Conservation (phyloP, 35 echinoderm and acorn worm species). For the Hemicentrotus pulcherrimus region DNA sequence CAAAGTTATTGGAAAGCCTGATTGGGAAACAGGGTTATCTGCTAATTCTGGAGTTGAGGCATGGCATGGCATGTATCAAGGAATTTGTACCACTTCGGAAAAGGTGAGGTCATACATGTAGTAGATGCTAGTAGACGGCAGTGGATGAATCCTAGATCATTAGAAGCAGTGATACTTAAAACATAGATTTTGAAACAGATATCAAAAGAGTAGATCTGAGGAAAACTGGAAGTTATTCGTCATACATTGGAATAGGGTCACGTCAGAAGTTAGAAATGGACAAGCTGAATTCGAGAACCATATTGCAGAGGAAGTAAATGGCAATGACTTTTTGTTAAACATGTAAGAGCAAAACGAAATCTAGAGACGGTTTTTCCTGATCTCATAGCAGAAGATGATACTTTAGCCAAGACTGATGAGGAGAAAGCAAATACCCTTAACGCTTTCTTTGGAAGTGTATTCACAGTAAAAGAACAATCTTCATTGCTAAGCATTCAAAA, state of each 20-base stretch:
- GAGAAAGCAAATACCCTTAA: conserved; percentile 38
- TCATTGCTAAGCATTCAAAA: background rate
- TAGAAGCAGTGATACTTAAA: background rate
- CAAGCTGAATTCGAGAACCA: conserved; percentile 17
- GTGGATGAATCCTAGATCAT: background rate
- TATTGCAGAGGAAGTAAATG: conserved; percentile 23
- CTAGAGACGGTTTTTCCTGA: background rate
- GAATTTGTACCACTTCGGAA: background rate
- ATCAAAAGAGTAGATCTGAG: conserved; percentile 14
- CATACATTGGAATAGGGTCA: background rate
- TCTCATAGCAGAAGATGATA: background rate
- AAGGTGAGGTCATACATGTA: too few relatives aligned
- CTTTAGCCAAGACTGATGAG: background rate
- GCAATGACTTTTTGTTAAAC: background rate
- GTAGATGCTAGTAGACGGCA: background rate
- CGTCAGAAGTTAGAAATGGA: background rate
- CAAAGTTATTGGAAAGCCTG: background rate
- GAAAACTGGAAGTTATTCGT: background rate
- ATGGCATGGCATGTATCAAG: background rate
- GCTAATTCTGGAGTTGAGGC: background rate
- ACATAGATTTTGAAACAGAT: conserved; percentile 39
- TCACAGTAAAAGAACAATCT: background rate
- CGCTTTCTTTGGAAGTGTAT: conserved; percentile 32
- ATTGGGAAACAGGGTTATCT: background rate
- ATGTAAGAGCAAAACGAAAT: conserved; percentile 5